Conservation (phyloP, 2,797 vertebrate genomes). For the Borostomias antarcticus region DNA sequence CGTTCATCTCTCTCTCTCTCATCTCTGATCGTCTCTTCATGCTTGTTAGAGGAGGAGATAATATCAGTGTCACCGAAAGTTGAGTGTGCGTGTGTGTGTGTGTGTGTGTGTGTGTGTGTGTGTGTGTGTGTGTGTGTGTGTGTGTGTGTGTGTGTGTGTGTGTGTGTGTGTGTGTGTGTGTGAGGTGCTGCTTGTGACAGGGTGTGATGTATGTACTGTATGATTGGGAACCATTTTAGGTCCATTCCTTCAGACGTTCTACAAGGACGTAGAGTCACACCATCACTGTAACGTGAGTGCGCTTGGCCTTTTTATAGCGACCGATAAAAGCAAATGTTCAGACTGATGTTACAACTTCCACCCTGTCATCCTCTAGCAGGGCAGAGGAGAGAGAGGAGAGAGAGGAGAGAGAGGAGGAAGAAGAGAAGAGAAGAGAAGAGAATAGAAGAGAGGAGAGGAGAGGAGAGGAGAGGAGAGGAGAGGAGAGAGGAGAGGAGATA, state of each 20-base stretch:
- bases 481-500: neutral
- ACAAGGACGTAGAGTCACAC: constrained; percentile 19
- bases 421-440: too few species aligned
- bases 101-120: constrained; percentile 11
- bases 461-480: neutral
- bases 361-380: constrained; percentile 15
- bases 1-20: constrained; percentile 40
- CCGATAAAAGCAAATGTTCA: constrained; percentile 52
- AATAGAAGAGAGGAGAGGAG: constrained; percentile 43
- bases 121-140: neutral
- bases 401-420: too few species aligned
- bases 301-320: constrained; percentile 49
- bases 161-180: neutral
- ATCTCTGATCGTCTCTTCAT: constrained; percentile 36
- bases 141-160: constrained; percentile 19
- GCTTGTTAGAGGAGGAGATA: constrained; percentile 44
- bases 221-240: too few species aligned
- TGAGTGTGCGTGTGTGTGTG: constrained; percentile 28
- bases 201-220: constrained; percentile 24
- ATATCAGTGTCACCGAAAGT: constrained; percentile 45
- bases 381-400: constrained; percentile 49
- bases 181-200: neutral
- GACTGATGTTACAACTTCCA: constrained; percentile 36
- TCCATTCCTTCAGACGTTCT: too few species aligned
- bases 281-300: constrained; percentile 15